A percentile compares a stretch with the other conserved stretches of the same genome.
phyloP scores from a whole-genome alignment of 1,140 invertebrate species.

The Penaeus chinensis region DNA sequence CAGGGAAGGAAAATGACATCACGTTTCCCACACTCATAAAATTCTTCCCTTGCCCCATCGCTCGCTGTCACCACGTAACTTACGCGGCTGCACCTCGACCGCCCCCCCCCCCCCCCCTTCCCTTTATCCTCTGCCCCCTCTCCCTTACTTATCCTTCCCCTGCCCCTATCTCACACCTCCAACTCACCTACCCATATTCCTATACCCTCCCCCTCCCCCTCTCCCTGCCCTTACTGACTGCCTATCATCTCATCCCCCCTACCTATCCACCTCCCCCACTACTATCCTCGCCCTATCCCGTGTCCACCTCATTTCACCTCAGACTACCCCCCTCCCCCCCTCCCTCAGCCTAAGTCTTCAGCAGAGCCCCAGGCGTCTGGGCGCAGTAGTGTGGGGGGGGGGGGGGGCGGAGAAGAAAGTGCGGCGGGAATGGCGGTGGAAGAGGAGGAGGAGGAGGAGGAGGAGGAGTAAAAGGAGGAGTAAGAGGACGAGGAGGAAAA shows the following conservation, averaged over 20 bases:
- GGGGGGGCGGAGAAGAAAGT: background rate
- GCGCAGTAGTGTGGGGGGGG: background rate
- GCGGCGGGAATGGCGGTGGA: background rate
- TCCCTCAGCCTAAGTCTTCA: background rate
- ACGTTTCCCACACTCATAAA: no score
- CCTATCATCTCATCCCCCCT: no score
- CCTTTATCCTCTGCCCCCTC: background rate
- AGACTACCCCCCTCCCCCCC: background rate
- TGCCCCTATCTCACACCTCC: background rate
- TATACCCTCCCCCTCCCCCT: background rate
- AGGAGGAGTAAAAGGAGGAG: background rate
- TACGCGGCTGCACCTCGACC: no score
- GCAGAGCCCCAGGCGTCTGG: background rate
- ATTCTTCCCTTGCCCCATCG: background rate
- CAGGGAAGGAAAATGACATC: no score
- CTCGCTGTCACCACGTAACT: background rate
- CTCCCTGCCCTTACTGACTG: background rate
- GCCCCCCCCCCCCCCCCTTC: background rate
- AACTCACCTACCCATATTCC: background rate
- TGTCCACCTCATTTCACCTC: background rate
- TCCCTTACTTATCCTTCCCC: background rate
- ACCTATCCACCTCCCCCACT: no score
- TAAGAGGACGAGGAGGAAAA: no score
- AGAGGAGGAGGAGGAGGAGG: background rate
- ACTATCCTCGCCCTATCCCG: no score